Conservation (phyloP, 2,113 vertebrate species). For the Verasper variegatus region DNA sequence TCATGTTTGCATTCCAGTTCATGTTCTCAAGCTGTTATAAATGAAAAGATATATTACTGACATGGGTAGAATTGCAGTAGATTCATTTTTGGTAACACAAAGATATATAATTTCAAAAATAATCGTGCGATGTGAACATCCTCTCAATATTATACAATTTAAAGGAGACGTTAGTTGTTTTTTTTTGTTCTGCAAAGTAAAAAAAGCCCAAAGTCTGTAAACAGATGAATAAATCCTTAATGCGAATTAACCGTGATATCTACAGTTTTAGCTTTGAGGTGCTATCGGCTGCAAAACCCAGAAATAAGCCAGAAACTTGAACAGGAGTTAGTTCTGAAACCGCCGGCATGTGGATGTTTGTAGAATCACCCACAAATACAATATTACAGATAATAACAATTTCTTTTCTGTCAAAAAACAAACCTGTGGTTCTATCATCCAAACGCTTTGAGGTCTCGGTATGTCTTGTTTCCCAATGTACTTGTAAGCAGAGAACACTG, state of each 20-base stretch:
- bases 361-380: neutral
- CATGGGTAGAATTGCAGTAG: neutral
- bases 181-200: too few species aligned
- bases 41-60: neutral
- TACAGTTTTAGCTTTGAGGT: too few species aligned
- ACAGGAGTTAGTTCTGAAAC: too few species aligned
- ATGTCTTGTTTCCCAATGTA: neutral
- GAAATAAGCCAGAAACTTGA: too few species aligned
- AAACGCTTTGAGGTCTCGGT: neutral
- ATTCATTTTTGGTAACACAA: neutral
- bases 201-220: too few species aligned
- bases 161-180: too few species aligned
- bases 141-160: too few species aligned
- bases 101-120: neutral
- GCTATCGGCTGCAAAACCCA: too few species aligned
- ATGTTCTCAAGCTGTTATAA: neutral
- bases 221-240: too few species aligned
- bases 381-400: neutral
- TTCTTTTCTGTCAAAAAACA: neutral
- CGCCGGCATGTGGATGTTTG: neutral
- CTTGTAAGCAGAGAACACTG: conserved; percentile 7
- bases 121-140: too few species aligned
- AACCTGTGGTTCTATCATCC: conserved; percentile 4
- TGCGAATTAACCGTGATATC: too few species aligned
- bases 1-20: accelerated